These are phyloP conservation scores for Euphonia xanthogaster DNA, from an alignment of 2,797 vertebrate species.

Conservation along the genomic window DNA sequence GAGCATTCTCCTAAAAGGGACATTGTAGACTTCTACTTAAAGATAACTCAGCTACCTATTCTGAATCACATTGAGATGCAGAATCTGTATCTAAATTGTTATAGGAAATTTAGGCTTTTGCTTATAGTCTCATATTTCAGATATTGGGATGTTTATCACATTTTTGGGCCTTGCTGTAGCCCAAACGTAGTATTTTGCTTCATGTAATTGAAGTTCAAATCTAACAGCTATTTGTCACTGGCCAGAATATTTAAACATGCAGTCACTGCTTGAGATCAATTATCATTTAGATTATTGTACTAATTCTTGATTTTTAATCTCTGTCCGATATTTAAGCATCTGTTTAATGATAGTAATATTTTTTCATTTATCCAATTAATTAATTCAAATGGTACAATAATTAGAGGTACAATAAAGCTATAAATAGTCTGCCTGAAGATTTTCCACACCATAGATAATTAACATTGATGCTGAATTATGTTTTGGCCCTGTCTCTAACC, in stretches of 20 bases:
- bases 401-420: neutral
- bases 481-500: neutral
- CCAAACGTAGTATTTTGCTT: neutral
- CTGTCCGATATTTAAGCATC: neutral
- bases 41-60: neutral
- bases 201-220: neutral
- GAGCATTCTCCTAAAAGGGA: neutral
- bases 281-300: neutral
- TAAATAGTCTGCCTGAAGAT: neutral
- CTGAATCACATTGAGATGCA: neutral
- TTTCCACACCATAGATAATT: neutral
- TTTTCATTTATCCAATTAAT: neutral
- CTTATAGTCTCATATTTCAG: neutral
- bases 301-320: neutral
- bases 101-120: neutral
- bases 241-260: neutral
- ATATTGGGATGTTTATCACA: neutral
- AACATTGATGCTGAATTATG: neutral
- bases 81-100: neutral
- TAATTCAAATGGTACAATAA: neutral
- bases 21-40: neutral
- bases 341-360: neutral
- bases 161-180: neutral
- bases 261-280: neutral
- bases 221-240: neutral